Conservation (phyloP, 2,113 vertebrate species). For the Hippocampus barbouri region DNA sequence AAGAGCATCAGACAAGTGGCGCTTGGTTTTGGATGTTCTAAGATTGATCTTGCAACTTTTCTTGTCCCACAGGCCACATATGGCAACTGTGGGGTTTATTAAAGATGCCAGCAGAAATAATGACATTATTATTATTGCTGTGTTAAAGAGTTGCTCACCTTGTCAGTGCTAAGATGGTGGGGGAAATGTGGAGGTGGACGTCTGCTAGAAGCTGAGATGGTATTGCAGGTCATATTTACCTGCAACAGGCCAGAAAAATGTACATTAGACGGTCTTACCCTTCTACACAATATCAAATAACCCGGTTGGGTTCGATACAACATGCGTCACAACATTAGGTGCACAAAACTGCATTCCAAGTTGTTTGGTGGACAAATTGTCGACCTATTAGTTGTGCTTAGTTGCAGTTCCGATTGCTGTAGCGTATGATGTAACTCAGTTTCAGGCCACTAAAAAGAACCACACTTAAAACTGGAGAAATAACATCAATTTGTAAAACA, state of each 20-base stretch:
- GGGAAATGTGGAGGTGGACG: neutral
- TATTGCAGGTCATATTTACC: neutral
- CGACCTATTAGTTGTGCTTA: neutral
- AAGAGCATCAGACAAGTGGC: conserved; percentile 40
- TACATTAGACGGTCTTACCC: neutral
- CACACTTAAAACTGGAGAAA: neutral
- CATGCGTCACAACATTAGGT: neutral
- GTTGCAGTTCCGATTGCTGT: neutral
- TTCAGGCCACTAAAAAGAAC: neutral
- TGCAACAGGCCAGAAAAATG: neutral
- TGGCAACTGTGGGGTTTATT: conserved; percentile 61
- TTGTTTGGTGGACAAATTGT: neutral
- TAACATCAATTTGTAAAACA: neutral
- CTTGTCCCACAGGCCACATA: conserved; percentile 66
- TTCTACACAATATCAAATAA: neutral
- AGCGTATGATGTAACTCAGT: neutral
- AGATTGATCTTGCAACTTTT: conserved; percentile 68
- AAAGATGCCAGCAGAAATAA: conserved; percentile 52
- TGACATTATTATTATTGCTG: too few species aligned
- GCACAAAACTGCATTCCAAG: neutral
- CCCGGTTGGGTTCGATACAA: neutral
- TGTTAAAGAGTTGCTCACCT: neutral
- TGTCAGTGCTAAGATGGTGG: neutral
- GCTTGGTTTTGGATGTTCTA: conserved; percentile 71
- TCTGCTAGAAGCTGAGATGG: neutral